phyloP scores from a whole-genome alignment of 2,797 vertebrate genomes.

The Gadopsis marmoratus region DNA sequence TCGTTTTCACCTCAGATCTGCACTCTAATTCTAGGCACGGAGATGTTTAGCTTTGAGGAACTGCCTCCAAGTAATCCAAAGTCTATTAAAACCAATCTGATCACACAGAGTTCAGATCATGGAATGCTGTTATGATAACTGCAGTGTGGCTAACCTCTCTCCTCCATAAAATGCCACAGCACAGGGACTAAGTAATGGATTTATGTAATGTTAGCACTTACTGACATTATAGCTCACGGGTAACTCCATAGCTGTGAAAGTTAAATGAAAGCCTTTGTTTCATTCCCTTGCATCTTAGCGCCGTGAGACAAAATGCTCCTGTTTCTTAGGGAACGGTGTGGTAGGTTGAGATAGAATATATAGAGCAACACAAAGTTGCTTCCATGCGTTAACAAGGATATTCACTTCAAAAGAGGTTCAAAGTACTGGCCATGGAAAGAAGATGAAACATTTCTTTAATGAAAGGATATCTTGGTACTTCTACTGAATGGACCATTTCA shows the following conservation, averaged over 20 bases:
- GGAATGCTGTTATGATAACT: slow-evolving; percentile 87
- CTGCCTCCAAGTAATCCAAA: slow-evolving; percentile 85
- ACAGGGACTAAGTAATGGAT: slow-evolving; percentile 86
- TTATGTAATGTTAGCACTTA: slow-evolving; percentile 90
- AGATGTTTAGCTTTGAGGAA: slow-evolving; percentile 84
- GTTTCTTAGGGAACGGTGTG: slow-evolving; percentile 45
- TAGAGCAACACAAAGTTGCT: slow-evolving; percentile 39
- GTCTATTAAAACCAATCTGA: slow-evolving; percentile 89
- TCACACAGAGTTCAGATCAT: slow-evolving; percentile 87
- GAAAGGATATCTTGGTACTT: slow-evolving; percentile 52
- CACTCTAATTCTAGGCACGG: slow-evolving; percentile 83
- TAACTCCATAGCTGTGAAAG: slow-evolving; percentile 78
- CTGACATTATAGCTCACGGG: slow-evolving; percentile 82
- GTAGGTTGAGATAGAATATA: slow-evolving; percentile 37
- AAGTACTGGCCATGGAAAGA: slow-evolving; percentile 42
- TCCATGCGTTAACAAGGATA: slow-evolving; percentile 63
- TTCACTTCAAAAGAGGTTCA: slow-evolving; percentile 68
- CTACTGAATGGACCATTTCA: slow-evolving; percentile 46
- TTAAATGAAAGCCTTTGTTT: slow-evolving; percentile 78
- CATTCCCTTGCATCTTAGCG: slow-evolving; percentile 62
- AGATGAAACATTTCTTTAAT: slow-evolving; percentile 66
- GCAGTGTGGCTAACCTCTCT: slow-evolving; percentile 86
- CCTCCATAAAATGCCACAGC: slow-evolving; percentile 87
- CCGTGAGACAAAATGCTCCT: slow-evolving; percentile 41
- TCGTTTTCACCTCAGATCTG: slow-evolving; percentile 85